Evolutionary conservation across 2,797 vertebrate species (phyloP).

Genomic region (Helarctos malayanus): DNA sequence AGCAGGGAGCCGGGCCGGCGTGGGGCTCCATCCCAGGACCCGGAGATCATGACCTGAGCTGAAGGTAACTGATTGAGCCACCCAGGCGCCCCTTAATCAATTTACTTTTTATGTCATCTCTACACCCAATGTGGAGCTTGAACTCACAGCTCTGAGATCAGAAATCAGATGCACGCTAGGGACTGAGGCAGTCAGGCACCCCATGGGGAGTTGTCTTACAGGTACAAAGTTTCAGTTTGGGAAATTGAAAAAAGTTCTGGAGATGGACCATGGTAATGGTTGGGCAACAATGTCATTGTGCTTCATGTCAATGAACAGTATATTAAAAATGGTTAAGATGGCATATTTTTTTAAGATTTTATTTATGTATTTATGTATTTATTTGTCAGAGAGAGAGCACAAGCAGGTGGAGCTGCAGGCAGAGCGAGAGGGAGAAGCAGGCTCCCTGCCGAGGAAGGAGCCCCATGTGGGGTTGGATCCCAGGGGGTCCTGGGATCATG

Average conservation of each 20-base stretch:
- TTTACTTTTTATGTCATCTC: neutral
- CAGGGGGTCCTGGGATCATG: too few relatives aligned
- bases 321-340: neutral
- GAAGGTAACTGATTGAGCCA: too few relatives aligned
- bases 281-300: neutral
- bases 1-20: too few relatives aligned
- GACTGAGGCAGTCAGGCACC: neutral
- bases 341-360: too few relatives aligned
- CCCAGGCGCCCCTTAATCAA: neutral
- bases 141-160: neutral
- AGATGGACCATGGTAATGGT: neutral
- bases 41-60: too few relatives aligned
- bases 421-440: too few relatives aligned
- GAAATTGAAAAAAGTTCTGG: neutral
- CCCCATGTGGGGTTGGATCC: too few relatives aligned
- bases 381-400: too few relatives aligned
- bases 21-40: too few relatives aligned
- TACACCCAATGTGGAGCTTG: neutral
- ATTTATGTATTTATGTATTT: too few relatives aligned
- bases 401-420: too few relatives aligned
- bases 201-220: neutral
- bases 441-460: too few relatives aligned
- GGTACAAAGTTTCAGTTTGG: neutral
- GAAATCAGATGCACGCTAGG: neutral
- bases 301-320: neutral